Conservation (phyloP, 2,888 invertebrate genomes). For the Aporophyla nigra region DNA sequence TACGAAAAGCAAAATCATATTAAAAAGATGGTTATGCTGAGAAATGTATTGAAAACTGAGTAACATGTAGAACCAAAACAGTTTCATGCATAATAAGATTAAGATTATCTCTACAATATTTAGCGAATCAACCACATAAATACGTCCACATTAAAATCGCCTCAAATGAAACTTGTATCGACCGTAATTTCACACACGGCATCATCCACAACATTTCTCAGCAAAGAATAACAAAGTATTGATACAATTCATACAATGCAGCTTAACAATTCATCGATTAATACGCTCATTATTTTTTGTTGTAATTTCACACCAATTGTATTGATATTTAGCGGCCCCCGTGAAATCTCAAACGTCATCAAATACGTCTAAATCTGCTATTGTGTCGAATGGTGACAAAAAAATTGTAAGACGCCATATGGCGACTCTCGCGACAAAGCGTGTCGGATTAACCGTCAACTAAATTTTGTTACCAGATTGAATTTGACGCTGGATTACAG, state of each 20-base stretch:
- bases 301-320: constrained; percentile 84
- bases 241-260: constrained; percentile 61
- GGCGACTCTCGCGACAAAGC: constrained; percentile 79
- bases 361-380: constrained; percentile 80
- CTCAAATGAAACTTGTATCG: constrained; percentile 24
- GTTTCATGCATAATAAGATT: not conserved
- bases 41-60: constrained; percentile 16
- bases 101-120: constrained; percentile 14
- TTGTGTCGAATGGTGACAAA: constrained; percentile 79
- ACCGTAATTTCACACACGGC: constrained; percentile 42
- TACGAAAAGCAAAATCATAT: constrained; percentile 54
- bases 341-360: constrained; percentile 85
- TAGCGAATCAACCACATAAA: not conserved
- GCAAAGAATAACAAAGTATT: constrained; percentile 58
- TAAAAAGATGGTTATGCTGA: constrained; percentile 31
- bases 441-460: constrained; percentile 79
- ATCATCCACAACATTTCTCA: constrained; percentile 58
- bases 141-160: constrained; percentile 11
- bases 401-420: constrained; percentile 87
- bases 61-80: not conserved
- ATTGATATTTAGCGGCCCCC: constrained; percentile 73
- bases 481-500: constrained; percentile 75
- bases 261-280: constrained; percentile 75
- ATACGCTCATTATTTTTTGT: constrained; percentile 77
- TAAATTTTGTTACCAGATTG: constrained; percentile 78